phyloP scores from a whole-genome alignment of 2,888 invertebrate species.

The Ormyrus pomaceus region DNA sequence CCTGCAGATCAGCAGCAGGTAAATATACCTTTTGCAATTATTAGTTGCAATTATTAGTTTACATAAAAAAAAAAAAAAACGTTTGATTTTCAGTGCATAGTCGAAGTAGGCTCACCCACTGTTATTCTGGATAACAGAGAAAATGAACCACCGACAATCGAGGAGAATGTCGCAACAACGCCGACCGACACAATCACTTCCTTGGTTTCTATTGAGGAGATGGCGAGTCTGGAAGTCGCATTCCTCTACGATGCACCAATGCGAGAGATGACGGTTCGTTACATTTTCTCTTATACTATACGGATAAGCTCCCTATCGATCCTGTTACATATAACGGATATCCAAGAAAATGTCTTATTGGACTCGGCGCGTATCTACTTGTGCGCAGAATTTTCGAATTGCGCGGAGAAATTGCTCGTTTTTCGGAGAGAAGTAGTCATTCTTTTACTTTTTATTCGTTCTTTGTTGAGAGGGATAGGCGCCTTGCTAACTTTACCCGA shows the following conservation, averaged over 20 bases:
- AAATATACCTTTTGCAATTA: neutral
- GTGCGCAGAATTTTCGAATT: no score
- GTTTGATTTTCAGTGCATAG: slow-evolving; percentile 67
- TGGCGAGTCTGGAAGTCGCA: slow-evolving; percentile 88
- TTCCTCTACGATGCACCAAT: slow-evolving; percentile 93
- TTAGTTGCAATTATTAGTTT: neutral
- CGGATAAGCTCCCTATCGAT: no score
- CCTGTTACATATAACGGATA: no score
- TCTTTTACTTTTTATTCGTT: no score
- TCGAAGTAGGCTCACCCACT: slow-evolving; percentile 70
- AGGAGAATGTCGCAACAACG: slow-evolving; percentile 72
- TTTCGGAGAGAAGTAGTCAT: no score
- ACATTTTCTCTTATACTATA: neutral
- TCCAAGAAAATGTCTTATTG: no score
- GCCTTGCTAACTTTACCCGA: no score
- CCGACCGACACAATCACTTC: slow-evolving; percentile 73
- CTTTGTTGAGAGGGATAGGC: no score
- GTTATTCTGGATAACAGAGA: slow-evolving; percentile 68
- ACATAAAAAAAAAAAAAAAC: slow-evolving; percentile 2
- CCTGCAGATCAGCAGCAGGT: slow-evolving; percentile 61
- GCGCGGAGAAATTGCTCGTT: no score
- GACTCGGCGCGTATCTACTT: no score
- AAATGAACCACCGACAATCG: slow-evolving; percentile 64
- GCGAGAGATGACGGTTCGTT: slow-evolving; percentile 87
- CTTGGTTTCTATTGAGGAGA: slow-evolving; percentile 68